A percentile compares a stretch with the other conserved stretches of the same genome.
These are phyloP conservation scores for Drosophila bunnanda DNA, from an alignment of 2,888 invertebrate genomes.

Conservation along the genomic window DNA sequence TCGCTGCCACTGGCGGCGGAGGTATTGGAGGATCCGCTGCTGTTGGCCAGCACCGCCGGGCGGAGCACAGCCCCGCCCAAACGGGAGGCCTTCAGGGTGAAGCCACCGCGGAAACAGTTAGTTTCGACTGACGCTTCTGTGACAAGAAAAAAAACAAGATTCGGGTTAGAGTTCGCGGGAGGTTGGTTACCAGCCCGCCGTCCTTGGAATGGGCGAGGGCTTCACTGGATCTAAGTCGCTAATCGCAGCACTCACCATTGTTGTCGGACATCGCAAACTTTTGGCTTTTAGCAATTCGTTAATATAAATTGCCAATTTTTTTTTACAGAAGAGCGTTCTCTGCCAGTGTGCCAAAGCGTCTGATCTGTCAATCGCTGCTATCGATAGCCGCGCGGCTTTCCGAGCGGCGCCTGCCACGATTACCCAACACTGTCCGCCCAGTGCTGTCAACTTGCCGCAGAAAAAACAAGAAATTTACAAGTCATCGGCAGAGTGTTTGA, in stretches of 20 bases:
- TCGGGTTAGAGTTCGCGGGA: conserved; percentile 10
- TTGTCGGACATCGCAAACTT: conserved; percentile 82
- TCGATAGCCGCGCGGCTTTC: conserved; percentile 20
- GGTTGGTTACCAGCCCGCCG: not conserved
- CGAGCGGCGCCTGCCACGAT: not conserved
- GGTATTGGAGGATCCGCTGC: conserved; percentile 42
- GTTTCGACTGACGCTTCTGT: conserved; percentile 83
- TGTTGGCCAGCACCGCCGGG: conserved; percentile 76
- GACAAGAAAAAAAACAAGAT: conserved; percentile 44
- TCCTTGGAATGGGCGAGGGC: too few relatives aligned
- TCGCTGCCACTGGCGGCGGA: conserved; percentile 46
- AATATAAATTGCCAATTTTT: conserved; percentile 43
- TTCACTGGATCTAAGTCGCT: not conserved
- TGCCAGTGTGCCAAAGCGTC: conserved; percentile 49
- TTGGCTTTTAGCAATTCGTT: conserved; percentile 46
- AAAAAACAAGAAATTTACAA: conserved; percentile 72
- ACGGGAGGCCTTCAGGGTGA: conserved; percentile 80
- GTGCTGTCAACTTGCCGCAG: conserved; percentile 56
- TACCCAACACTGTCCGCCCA: conserved; percentile 48
- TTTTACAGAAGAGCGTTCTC: conserved; percentile 67
- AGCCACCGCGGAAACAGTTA: conserved; percentile 81
- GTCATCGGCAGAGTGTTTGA: conserved; percentile 60
- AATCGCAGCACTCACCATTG: conserved; percentile 77
- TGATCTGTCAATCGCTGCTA: conserved; percentile 3
- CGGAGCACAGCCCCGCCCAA: conserved; percentile 82